phyloP scores from a whole-genome alignment of 2,113 vertebrate genomes.

The Neoarius graeffei region DNA sequence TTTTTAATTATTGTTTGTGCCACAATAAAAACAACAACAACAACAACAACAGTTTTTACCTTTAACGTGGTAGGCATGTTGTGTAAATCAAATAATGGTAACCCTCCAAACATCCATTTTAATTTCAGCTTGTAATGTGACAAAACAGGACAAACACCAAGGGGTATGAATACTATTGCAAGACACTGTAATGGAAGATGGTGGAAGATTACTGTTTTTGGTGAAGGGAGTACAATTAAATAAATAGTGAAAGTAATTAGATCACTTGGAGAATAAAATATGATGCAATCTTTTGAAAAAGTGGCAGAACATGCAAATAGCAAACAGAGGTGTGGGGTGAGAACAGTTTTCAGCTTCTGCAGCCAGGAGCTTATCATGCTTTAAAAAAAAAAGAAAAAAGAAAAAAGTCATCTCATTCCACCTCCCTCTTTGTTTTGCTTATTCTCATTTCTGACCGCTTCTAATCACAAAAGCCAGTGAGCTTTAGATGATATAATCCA shows the following conservation, averaged over 20 bases:
- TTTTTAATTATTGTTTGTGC: too few relatives aligned
- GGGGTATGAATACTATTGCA: too few relatives aligned
- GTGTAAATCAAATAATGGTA: too few relatives aligned
- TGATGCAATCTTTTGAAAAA: constrained; percentile 30
- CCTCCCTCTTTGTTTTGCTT: constrained; percentile 1
- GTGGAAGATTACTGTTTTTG: neutral
- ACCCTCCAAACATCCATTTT: too few relatives aligned
- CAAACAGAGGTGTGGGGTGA: neutral
- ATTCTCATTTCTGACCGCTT: constrained; percentile 24
- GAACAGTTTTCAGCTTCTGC: neutral
- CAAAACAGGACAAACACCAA: too few relatives aligned
- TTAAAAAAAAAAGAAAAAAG: constrained; percentile 12
- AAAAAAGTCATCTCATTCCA: constrained; percentile 1
- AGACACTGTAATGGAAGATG: neutral
- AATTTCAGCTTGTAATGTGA: too few relatives aligned
- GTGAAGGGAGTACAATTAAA: neutral
- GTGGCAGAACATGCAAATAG: neutral
- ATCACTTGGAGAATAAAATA: neutral
- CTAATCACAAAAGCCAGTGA: neutral
- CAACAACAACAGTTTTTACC: too few relatives aligned
- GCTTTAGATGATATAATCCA: constrained; percentile 39
- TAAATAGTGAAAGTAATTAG: constrained; percentile 1
- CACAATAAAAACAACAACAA: too few relatives aligned
- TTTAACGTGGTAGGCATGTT: too few relatives aligned
- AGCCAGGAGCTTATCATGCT: constrained; percentile 6